Conservation (phyloP, 2,888 invertebrate genomes). For the Drosophila mettleri region DNA sequence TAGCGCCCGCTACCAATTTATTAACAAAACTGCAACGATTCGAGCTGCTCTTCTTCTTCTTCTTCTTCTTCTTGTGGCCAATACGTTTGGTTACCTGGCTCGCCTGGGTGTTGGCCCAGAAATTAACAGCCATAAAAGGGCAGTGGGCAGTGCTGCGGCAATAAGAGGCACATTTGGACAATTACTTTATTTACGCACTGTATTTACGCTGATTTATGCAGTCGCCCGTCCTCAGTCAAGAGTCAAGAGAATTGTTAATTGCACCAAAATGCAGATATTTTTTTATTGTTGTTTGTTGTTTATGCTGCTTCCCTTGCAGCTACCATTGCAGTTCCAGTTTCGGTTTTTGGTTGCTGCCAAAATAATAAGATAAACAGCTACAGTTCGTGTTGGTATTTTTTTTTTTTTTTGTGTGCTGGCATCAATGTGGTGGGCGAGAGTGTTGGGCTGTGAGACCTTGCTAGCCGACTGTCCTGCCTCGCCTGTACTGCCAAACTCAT, state of each 20-base stretch:
- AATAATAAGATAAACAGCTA: constrained; percentile 70
- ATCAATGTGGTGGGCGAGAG: constrained; percentile 41
- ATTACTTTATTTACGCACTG: constrained; percentile 81
- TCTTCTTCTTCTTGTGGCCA: constrained; percentile 17
- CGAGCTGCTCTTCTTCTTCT: constrained; percentile 9
- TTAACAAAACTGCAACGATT: constrained; percentile 14
- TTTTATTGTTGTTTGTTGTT: constrained; percentile 5
- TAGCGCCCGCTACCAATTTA: constrained; percentile 63
- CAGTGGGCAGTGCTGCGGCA: constrained; percentile 35
- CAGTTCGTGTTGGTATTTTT: constrained; percentile 45
- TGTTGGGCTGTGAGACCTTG: constrained; percentile 43
- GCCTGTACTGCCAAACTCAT: constrained; percentile 71
- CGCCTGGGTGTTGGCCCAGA: constrained; percentile 72
- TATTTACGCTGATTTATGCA: constrained; percentile 76
- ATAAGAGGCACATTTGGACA: constrained; percentile 58
- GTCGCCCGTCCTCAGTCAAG: constrained; percentile 27
- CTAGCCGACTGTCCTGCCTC: constrained; percentile 32
- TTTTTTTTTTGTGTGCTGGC: constrained; percentile 42
- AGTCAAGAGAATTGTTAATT: constrained; percentile 66
- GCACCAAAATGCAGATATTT: constrained; percentile 72
- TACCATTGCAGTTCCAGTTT: constrained; percentile 37
- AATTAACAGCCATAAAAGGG: constrained; percentile 60
- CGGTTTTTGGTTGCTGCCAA: constrained; percentile 46
- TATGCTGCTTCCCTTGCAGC: neutral
- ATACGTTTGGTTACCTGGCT: constrained; percentile 20